Evolutionary conservation across 2,888 invertebrate genomes (phyloP).

Genomic region (Eilema sororculum): DNA sequence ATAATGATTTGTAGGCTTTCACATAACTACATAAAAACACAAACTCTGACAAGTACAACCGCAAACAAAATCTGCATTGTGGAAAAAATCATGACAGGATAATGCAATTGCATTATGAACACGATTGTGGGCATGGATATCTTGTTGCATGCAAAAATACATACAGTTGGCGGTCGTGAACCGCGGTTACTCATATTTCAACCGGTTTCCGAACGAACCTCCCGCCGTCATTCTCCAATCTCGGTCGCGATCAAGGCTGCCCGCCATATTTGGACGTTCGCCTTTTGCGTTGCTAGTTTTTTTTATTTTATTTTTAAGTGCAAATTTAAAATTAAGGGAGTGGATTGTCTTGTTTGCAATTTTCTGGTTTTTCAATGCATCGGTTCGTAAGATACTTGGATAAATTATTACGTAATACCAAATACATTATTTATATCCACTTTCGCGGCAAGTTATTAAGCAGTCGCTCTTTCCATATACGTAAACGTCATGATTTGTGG

Average conservation of each 20-base stretch:
- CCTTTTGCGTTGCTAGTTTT: constrained; percentile 33
- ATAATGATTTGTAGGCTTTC: not conserved
- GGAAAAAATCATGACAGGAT: constrained; percentile 41
- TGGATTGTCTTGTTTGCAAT: constrained; percentile 37
- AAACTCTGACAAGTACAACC: constrained; percentile 33
- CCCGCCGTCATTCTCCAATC: constrained; percentile 56
- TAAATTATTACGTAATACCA: constrained; percentile 33
- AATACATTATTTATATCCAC: constrained; percentile 24
- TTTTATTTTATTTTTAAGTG: constrained; percentile 36
- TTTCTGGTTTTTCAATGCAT: constrained; percentile 29
- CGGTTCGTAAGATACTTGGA: constrained; percentile 19
- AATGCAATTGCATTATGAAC: constrained; percentile 62
- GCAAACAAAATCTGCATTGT: constrained; percentile 24
- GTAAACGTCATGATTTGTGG: not conserved
- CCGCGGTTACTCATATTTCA: constrained; percentile 65
- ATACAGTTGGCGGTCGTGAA: constrained; percentile 57
- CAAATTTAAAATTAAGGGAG: constrained; percentile 37
- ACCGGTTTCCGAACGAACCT: constrained; percentile 71
- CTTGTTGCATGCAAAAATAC: constrained; percentile 76
- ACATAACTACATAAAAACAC: constrained; percentile 8
- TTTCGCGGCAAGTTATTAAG: constrained; percentile 26
- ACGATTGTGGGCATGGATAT: constrained; percentile 62
- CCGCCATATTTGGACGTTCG: constrained; percentile 56
- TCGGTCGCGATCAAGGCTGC: constrained; percentile 59
- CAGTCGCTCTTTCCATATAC: not conserved